Conservation (phyloP, 2,797 vertebrate genomes). For the Falco naumanni region DNA sequence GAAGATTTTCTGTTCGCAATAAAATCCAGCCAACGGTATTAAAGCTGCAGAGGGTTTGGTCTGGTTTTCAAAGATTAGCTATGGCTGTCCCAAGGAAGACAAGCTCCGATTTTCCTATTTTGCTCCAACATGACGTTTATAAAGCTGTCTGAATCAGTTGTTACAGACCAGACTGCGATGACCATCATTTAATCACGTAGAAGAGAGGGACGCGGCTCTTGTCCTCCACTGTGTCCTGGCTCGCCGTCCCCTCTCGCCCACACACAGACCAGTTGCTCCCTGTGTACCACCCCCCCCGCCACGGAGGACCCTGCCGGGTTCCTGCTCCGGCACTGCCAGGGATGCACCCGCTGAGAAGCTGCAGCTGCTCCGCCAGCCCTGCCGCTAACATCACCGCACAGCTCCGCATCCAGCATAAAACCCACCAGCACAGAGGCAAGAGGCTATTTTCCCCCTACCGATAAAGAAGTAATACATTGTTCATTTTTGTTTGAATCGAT, state of each 20-base stretch:
- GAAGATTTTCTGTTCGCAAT: slow-evolving; percentile 58
- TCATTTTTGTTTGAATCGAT: slow-evolving; percentile 36
- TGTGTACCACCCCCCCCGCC: background rate
- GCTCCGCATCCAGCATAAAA: background rate
- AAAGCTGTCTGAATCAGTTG: background rate
- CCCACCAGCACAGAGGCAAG: background rate
- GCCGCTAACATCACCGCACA: background rate
- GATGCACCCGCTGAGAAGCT: background rate
- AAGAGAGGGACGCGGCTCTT: background rate
- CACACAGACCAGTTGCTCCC: background rate
- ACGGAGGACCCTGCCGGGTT: fast-evolving
- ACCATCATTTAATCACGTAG: background rate
- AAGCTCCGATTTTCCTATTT: background rate
- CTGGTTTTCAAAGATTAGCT: slow-evolving; percentile 55
- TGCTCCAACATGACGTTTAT: background rate
- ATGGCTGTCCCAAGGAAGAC: background rate
- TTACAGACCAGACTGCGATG: background rate
- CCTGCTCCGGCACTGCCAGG: background rate
- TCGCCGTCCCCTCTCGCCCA: background rate
- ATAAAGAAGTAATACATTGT: slow-evolving; percentile 27
- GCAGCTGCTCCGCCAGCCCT: background rate
- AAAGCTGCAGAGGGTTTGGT: slow-evolving; percentile 26
- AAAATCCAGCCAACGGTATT: slow-evolving; percentile 9
- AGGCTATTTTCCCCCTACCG: background rate
- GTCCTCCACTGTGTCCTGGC: background rate